A percentile compares a stretch with the other conserved stretches of the same genome.
Evolutionary conservation across 2,888 invertebrate species (phyloP).

Genomic region (Plebejus argus): DNA sequence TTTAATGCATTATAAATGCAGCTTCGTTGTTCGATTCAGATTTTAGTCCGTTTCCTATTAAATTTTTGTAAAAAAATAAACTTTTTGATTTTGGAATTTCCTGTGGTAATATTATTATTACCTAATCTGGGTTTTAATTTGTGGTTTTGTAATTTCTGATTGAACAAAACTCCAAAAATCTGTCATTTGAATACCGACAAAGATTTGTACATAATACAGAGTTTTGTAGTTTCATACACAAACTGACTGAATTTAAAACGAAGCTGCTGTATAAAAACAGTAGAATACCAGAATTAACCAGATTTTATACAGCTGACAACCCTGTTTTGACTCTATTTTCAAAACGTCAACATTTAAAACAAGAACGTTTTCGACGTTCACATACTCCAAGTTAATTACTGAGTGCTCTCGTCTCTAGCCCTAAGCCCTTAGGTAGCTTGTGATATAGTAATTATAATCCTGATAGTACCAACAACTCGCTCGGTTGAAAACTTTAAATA

Average conservation of each 20-base stretch:
- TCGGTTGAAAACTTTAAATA: slow-evolving; percentile 12
- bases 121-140: too few relatives aligned
- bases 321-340: background rate
- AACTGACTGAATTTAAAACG: too few relatives aligned
- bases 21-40: background rate
- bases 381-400: slow-evolving; percentile 25
- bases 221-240: too few relatives aligned
- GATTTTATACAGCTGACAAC: background rate
- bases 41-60: too few relatives aligned
- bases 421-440: slow-evolving; percentile 24
- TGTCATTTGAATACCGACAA: too few relatives aligned
- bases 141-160: too few relatives aligned
- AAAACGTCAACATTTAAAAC: slow-evolving; percentile 24
- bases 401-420: slow-evolving; percentile 15
- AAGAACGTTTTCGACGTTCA: slow-evolving; percentile 20
- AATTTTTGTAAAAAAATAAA: too few relatives aligned
- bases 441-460: slow-evolving; percentile 25
- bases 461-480: slow-evolving; percentile 2
- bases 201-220: too few relatives aligned
- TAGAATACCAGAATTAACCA: background rate
- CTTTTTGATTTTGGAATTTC: too few relatives aligned
- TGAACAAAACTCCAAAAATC: too few relatives aligned
- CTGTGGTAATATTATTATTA: too few relatives aligned
- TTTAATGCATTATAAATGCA: background rate
- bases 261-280: too few relatives aligned